These are phyloP conservation scores for Propithecus perrieri DNA, from an alignment of 2,797 vertebrate species.

Conservation along the genomic window DNA sequence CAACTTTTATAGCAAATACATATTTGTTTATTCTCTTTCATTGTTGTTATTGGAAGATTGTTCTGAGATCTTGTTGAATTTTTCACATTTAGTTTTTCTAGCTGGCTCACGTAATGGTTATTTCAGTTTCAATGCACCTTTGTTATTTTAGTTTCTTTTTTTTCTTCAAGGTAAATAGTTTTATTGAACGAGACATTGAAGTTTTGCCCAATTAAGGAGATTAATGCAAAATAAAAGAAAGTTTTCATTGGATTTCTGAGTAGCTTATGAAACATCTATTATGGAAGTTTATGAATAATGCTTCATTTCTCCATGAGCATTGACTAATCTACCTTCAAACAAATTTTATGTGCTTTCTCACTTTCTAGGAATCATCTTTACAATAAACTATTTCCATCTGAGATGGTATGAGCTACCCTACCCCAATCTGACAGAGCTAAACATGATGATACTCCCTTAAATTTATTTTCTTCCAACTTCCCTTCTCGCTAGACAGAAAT, in stretches of 20 bases:
- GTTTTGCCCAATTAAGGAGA: not conserved
- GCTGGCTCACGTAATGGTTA: not conserved
- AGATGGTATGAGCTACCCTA: not conserved
- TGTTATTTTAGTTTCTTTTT: not conserved
- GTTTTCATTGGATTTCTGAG: not conserved
- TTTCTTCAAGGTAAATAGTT: not conserved
- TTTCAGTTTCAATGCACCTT: not conserved
- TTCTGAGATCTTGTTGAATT: not conserved
- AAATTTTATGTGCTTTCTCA: not conserved
- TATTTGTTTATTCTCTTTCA: not conserved
- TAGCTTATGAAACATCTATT: not conserved
- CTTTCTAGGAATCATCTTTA: not conserved
- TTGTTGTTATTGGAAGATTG: not conserved
- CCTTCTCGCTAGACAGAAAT: not conserved
- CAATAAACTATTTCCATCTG: not conserved
- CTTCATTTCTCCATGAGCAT: not conserved
- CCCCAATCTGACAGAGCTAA: not conserved
- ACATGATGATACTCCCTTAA: not conserved
- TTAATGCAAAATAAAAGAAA: not conserved
- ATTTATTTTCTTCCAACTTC: not conserved
- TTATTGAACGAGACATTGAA: not conserved
- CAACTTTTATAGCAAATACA: not conserved
- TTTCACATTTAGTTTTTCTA: not conserved
- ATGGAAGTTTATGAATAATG: not conserved
- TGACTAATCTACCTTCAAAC: not conserved